Conservation (phyloP, 2,113 vertebrate genomes). For the Acrocephalus kingi region DNA sequence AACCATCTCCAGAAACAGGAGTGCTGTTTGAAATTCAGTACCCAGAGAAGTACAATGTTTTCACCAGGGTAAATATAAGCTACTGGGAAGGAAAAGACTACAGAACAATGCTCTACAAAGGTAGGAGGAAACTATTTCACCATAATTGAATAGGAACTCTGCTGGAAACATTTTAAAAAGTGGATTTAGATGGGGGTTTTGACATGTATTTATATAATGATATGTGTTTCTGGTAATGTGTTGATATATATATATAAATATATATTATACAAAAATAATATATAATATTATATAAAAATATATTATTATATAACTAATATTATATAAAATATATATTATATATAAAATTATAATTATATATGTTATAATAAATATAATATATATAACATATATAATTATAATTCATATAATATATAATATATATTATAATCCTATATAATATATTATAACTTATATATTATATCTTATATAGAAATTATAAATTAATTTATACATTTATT, state of each 20-base stretch:
- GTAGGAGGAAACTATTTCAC: constrained; percentile 62
- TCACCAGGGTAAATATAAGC: constrained; percentile 95
- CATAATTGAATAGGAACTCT: background rate
- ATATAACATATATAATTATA: too few species aligned
- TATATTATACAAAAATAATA: too few species aligned
- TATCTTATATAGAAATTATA: too few species aligned
- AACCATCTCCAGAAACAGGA: constrained; percentile 90
- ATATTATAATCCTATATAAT: too few species aligned
- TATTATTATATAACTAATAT: too few species aligned
- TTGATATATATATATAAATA: background rate
- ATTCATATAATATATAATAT: too few species aligned
- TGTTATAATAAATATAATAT: too few species aligned
- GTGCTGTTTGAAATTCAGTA: constrained; percentile 92
- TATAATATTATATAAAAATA: too few species aligned
- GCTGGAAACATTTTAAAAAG: background rate
- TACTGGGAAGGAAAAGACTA: constrained; percentile 87
- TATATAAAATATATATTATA: too few species aligned
- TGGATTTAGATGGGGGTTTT: background rate
- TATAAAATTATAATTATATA: too few species aligned
- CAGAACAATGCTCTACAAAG: constrained; percentile 92
- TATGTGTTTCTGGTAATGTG: background rate
- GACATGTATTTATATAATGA: background rate
- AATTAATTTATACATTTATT: too few species aligned
- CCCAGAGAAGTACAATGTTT: constrained; percentile 87
- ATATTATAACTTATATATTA: too few species aligned